phyloP scores from a whole-genome alignment of 2,797 vertebrate genomes.

The Threskiornis aethiopicus region DNA sequence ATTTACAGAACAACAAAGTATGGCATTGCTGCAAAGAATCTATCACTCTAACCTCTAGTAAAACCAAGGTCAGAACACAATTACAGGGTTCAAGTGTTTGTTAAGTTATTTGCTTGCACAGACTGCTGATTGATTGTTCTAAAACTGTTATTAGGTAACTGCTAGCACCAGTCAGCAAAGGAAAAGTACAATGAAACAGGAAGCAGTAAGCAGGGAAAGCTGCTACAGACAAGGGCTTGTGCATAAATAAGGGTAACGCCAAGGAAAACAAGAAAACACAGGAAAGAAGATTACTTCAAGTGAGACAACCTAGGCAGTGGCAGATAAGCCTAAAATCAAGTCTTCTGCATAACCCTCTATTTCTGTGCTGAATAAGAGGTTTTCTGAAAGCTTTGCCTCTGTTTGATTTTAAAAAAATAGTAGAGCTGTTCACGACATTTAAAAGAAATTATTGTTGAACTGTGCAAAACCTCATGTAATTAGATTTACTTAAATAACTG shows the following conservation, averaged over 20 bases:
- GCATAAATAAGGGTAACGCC: not conserved
- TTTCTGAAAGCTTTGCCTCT: not conserved
- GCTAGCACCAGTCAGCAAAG: not conserved
- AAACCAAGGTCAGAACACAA: constrained; percentile 57
- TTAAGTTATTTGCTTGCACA: constrained; percentile 56
- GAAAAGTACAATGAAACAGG: not conserved
- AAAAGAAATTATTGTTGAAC: not conserved
- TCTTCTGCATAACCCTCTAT: not conserved
- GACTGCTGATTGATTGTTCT: constrained; percentile 44
- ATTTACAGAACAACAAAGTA: constrained; percentile 10
- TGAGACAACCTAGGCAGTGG: not conserved
- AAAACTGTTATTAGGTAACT: constrained; percentile 36
- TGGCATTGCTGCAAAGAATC: not conserved
- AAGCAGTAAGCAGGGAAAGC: not conserved
- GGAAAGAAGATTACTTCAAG: not conserved
- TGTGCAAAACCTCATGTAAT: not conserved
- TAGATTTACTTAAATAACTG: not conserved
- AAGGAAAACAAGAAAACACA: not conserved
- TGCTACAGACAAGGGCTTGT: not conserved
- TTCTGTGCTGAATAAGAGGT: not conserved
- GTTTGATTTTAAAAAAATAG: not conserved
- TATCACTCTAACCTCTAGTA: constrained; percentile 38
- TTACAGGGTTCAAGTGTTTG: constrained; percentile 64
- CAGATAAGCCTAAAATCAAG: not conserved
- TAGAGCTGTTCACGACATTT: not conserved